Base-by-base conservation (phyloP, 1,140 invertebrate genomes). In the Araneus ventricosus region DNA sequence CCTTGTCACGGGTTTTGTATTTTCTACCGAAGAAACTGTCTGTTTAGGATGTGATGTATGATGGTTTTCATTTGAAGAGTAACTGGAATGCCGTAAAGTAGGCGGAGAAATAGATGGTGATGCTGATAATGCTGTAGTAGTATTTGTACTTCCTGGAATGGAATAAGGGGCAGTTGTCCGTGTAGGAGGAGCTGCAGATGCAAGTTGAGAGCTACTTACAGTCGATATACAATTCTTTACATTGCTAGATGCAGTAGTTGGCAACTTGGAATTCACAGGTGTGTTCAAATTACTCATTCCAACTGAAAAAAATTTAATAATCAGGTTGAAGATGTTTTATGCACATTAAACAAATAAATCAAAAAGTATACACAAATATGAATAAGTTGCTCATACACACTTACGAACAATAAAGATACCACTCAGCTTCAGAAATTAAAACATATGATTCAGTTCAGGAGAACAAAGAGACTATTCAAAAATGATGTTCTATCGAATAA, bases 121-220 rank as follows among this genome's bases (percentile, higher is more conserved):
- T 39, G 90, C 59, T 34, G 93, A 92, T n/a, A 92, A 59, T 24
- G 90, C 57, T 24, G 93, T 94, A 10, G 86, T 88, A 45, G 90
- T 82, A 61, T 92, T 94, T 63, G 93, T 94, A 88, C 89, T 94
- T 45, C 89, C 93, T 22, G 79, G 52, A 90, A 93, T 75, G 27
- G 87, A 63, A 84, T 61, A 57, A 45, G 93, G 93, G n/a, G 93
- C 84, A n/a, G 87, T 84, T 85, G 88, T 88, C 45, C 87, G 22
- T 45, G 80, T 93, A 22, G 93, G 61, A 39, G 93, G 93, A 14
- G 87, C 79, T n/a, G 39, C 24, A 17, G 88, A 67, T 4, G 61
- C 27, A 59, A 70, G 20, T 3, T 67, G 87, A 70, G 88, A 20
- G 59, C 39, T 90, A 10, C 79, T 30, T 14, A 90, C 57, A 14